These are phyloP conservation scores for Xenops minutus DNA, from an alignment of 2,797 vertebrate genomes.

Conservation along the genomic window DNA sequence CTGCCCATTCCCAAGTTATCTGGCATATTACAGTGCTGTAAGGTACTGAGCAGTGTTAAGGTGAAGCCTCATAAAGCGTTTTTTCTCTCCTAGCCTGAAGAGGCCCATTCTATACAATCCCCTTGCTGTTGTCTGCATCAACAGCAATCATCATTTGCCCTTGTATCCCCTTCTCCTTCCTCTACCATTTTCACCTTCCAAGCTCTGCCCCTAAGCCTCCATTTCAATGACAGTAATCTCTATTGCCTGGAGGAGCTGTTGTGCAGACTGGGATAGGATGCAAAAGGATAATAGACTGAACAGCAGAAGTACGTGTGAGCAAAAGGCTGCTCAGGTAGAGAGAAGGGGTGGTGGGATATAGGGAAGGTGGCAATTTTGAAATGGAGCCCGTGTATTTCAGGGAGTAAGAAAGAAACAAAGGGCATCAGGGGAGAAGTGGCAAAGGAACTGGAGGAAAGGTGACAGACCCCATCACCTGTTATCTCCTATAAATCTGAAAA, in stretches of 20 bases:
- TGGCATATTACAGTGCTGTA: neutral
- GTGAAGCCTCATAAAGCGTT: neutral
- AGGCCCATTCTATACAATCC: neutral
- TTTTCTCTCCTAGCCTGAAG: neutral
- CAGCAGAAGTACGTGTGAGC: rapidly evolving
- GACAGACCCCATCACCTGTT: neutral
- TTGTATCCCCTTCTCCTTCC: neutral
- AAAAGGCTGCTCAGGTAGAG: neutral
- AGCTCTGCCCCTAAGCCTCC: neutral
- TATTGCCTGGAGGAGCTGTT: neutral
- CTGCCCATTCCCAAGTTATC: neutral
- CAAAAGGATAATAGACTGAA: neutral
- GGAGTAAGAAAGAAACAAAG: neutral
- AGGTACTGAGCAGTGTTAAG: neutral
- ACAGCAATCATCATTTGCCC: neutral
- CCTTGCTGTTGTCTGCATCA: neutral
- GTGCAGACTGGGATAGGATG: neutral
- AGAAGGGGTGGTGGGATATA: neutral
- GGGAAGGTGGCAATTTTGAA: neutral
- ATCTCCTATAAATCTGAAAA: neutral
- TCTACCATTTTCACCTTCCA: neutral
- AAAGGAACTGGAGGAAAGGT: neutral
- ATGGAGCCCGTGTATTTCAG: neutral
- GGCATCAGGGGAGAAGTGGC: neutral
- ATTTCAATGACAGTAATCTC: neutral